Evolutionary conservation across 2,113 vertebrate species (phyloP), one percentile per base, ranked within the genome.

Genomic region (Forbesichthys papilliferus): DNA sequence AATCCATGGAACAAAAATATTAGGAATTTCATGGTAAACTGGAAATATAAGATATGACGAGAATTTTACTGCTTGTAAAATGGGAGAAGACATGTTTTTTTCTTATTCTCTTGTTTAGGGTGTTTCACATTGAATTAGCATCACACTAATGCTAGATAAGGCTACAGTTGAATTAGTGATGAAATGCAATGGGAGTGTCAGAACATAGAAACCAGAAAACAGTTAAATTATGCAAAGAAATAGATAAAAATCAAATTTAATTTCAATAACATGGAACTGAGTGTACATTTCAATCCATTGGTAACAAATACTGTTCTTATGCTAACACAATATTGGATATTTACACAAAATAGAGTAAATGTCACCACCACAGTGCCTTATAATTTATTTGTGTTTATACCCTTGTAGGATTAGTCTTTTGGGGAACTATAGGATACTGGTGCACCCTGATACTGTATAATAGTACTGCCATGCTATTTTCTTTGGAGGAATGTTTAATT

Each of bases 101-200:
- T 81, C 67, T 67, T 49, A 18, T 48, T 36, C 49, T 64, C 71
- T 67, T 84, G 86, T 86, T 81, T 64, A 82, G 77, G 63, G 54
- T 10, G 49, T 78, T 87, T 91, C 88, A 86, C 80, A 69, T 79
- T 82, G 86, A 72, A 88, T 93, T 82, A 92, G 67, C 75, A 69
- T 91, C 85, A 88, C 66, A 72, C 83, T 86, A 86, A 88, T 84
- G 82, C 80, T 68, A 53, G 48, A 68, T 84, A 80, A 83, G 83
- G 82, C 82, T 83, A 49, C 73, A 66, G 79, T 81, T 92, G 86
- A 91, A 92, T 91, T 89, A 91, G 90, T 92, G 82, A 92, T 91
- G 90, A 88, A 88, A 84, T 69, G 81, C 81, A 77, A 86, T 83
- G 81, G 63, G 79, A 77, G 82, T 67, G 18, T 81, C 70, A 79